Percentiles rank a stretch among this genome's conserved stretches.
Evolutionary conservation across 1,140 invertebrate species (phyloP).

Genomic region (Cotesia typhae): DNA sequence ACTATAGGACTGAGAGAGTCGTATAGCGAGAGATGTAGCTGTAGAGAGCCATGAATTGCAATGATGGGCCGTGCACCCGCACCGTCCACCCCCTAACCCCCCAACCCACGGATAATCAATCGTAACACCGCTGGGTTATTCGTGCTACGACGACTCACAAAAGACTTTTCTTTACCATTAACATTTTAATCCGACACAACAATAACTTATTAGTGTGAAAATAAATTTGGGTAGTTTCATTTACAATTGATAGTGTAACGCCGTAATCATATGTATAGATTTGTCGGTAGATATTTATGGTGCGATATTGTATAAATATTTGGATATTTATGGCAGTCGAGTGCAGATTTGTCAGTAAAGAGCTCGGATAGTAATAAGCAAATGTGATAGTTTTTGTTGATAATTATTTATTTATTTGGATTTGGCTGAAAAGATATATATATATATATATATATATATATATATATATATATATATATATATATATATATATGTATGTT

Average conservation of each 20-base stretch:
- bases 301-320: conserved; percentile 23
- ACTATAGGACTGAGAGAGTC: conserved; percentile 42
- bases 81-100: conserved; percentile 41
- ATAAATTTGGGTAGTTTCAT: too few relatives aligned
- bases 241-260: too few relatives aligned
- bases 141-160: conserved; percentile 45
- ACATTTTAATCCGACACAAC: not conserved
- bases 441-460: not conserved
- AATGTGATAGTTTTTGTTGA: conserved; percentile 27
- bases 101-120: conserved; percentile 64
- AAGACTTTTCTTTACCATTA: conserved; percentile 22
- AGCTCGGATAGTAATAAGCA: conserved; percentile 40
- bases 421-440: not conserved
- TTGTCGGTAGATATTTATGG: not conserved
- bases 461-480: not conserved
- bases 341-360: conserved; percentile 42
- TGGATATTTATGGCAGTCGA: conserved; percentile 38
- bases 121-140: conserved; percentile 63
- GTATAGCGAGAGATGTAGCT: conserved; percentile 48
- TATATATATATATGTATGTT: conserved; percentile 13
- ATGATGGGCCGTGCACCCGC: conserved; percentile 43
- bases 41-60: conserved; percentile 47
- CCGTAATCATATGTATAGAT: too few relatives aligned
- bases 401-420: not conserved
- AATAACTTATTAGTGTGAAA: not conserved